Evolutionary conservation across 2,797 vertebrate genomes (phyloP).

Genomic region (Phaenicophaeus curvirostris): DNA sequence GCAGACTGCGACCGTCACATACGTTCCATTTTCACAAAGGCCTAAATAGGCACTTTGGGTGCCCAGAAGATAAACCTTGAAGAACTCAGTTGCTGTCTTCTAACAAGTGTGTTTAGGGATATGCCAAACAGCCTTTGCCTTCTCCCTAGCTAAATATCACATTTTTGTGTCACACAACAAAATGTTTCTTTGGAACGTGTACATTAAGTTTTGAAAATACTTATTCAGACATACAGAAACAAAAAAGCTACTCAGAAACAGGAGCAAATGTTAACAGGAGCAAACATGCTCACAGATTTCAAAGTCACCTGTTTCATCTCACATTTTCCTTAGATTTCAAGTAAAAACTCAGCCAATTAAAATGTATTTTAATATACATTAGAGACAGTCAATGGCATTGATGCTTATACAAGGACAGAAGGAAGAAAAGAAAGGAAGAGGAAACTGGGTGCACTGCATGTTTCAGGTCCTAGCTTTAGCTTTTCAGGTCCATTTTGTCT

Average conservation of each 20-base stretch:
- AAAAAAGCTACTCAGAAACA: not conserved
- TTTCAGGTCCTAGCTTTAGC: not conserved
- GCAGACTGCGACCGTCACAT: not conserved
- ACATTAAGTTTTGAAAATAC: not conserved
- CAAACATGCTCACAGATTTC: not conserved
- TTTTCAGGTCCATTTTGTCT: not conserved
- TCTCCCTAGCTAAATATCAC: no score
- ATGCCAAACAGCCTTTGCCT: not conserved
- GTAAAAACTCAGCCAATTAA: not conserved
- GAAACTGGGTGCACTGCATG: rapidly evolving
- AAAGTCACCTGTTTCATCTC: not conserved
- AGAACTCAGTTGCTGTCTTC: not conserved
- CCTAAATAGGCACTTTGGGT: not conserved
- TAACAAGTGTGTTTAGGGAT: not conserved
- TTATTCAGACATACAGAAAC: not conserved
- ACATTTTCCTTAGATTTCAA: not conserved
- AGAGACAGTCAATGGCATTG: not conserved
- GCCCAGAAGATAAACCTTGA: not conserved
- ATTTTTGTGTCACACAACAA: not conserved
- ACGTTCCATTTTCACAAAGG: not conserved
- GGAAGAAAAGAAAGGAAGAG: not conserved
- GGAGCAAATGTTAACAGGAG: not conserved
- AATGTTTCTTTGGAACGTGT: not conserved
- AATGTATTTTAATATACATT: not conserved
- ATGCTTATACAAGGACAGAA: not conserved